Evolutionary conservation across 2,888 invertebrate genomes (phyloP).

Genomic region (Thumatha senex): DNA sequence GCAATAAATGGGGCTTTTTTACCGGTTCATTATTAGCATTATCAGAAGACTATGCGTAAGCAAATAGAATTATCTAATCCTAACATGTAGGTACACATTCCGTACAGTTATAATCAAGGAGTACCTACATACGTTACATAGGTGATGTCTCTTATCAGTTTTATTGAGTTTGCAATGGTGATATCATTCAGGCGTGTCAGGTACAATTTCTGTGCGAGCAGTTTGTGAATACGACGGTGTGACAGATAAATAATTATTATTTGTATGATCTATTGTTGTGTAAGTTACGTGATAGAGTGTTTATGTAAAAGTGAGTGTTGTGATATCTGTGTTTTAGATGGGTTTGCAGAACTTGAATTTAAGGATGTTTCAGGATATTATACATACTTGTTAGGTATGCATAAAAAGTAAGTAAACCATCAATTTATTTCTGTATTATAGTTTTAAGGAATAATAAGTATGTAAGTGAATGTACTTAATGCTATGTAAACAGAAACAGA

Average conservation of each 20-base stretch:
- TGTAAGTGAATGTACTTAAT: neutral
- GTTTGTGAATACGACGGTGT: neutral
- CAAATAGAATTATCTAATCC: slow-evolving; percentile 1
- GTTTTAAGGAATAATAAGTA: neutral
- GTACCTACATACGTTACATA: slow-evolving; percentile 1
- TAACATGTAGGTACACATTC: neutral
- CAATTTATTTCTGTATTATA: neutral
- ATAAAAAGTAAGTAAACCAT: slow-evolving; percentile 33
- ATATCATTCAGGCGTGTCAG: slow-evolving; percentile 34
- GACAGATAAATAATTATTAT: neutral
- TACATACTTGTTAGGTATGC: slow-evolving; percentile 14
- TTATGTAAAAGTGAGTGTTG: neutral
- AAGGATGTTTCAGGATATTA: too few relatives aligned
- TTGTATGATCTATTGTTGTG: neutral
- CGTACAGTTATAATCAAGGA: slow-evolving; percentile 10
- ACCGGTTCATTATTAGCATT: too few relatives aligned
- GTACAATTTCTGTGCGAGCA: slow-evolving; percentile 3
- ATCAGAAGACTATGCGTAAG: neutral
- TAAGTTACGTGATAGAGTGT: neutral
- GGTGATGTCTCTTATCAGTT: slow-evolving; percentile 22
- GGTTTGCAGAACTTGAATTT: too few relatives aligned
- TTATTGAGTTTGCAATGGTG: slow-evolving; percentile 25
- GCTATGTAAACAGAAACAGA: too few relatives aligned
- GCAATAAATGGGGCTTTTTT: too few relatives aligned
- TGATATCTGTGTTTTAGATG: too few relatives aligned